Evolutionary conservation across 2,797 vertebrate species (phyloP), one percentile per base, ranked within the genome.

Genomic region (Parauchenoglanis ngamensis): DNA sequence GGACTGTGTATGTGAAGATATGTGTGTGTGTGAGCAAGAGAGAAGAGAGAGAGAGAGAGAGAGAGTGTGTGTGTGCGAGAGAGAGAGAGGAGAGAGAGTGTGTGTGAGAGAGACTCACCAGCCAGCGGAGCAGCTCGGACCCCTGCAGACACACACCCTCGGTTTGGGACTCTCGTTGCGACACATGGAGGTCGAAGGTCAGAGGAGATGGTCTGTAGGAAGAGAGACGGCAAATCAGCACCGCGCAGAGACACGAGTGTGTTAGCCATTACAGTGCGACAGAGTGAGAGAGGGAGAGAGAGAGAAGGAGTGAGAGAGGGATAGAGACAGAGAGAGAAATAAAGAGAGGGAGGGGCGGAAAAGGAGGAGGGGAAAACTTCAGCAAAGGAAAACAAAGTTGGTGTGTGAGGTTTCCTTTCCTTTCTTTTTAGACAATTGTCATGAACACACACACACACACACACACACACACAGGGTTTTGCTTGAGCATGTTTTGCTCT

Each of bases 181-280:
- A 77, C 68, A 5, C 17, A 28, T 44, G 61, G 21, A 78, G 73
- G 7, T 76, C 92, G 93, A 90, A 91, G 87, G 88, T 94, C 94
- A 89, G 95, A 93, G 59, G 95, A 94, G 68, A 94, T 91, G 52
- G 91, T 93, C 95, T 96, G 95, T 17, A 95, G 89, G 84, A 95
- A 83, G 0, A 94, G 90, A 46, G 94, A 89, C 76, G 94, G 90
- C 79, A 95, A 92, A 89, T 94, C 94, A 0, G 94, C 90, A 90
- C 91, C 92, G 87, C 81, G 91, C 89, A 94, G 79, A 1, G 93
- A 94, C 83, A 95, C 92, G 92, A 94, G 91, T 90, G 93, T 91
- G 91, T 95, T 92, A 84, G 95, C 94, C 95, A 95, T 96, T 92
- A 91, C 91, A 87, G 12, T 67, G 86, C 86, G 86, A 65, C 86